Conservation (phyloP, 2,113 vertebrate species). For the Vicugna pacos region DNA sequence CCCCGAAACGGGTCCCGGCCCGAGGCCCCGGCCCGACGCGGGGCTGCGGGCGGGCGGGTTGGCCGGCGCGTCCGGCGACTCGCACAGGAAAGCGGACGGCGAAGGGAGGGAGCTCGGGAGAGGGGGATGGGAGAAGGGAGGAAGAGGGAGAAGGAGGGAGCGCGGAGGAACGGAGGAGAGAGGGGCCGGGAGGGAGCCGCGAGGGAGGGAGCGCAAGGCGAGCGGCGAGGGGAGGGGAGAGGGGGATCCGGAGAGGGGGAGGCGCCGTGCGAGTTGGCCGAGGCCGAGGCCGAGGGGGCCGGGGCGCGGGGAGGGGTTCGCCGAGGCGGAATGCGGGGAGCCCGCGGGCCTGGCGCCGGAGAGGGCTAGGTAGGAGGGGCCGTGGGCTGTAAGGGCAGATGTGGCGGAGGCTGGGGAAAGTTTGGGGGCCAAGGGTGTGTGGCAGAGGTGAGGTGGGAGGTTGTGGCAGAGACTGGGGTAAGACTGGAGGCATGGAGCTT, state of each 20-base stretch:
- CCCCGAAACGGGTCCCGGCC: constrained; percentile 56
- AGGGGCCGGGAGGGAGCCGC: constrained; percentile 63
- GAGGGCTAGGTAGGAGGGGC: constrained; percentile 42
- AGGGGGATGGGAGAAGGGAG: constrained; percentile 76
- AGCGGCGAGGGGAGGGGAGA: background rate
- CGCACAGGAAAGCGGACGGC: constrained; percentile 77
- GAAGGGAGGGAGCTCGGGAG: constrained; percentile 73
- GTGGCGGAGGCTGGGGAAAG: constrained; percentile 35
- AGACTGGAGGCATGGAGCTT: background rate
- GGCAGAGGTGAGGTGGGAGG: constrained; percentile 42
- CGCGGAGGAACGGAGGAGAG: constrained; percentile 61
- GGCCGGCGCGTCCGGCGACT: constrained; percentile 79
- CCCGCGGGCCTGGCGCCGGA: background rate
- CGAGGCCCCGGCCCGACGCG: constrained; percentile 63
- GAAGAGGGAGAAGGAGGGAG: constrained; percentile 76
- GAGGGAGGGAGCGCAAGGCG: constrained; percentile 59
- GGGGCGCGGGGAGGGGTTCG: constrained; percentile 41
- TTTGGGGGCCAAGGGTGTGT: constrained; percentile 4
- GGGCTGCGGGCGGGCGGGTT: constrained; percentile 73
- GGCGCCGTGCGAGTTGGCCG: constrained; percentile 58
- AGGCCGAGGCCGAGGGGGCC: constrained; percentile 18
- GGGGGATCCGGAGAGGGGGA: constrained; percentile 12
- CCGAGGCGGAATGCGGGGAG: constrained; percentile 24
- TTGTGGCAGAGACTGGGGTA: background rate
- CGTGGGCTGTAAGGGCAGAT: background rate